These are phyloP conservation scores for Trichogramma dendrolimi DNA, from an alignment of 2,888 invertebrate species.

Conservation along the genomic window DNA sequence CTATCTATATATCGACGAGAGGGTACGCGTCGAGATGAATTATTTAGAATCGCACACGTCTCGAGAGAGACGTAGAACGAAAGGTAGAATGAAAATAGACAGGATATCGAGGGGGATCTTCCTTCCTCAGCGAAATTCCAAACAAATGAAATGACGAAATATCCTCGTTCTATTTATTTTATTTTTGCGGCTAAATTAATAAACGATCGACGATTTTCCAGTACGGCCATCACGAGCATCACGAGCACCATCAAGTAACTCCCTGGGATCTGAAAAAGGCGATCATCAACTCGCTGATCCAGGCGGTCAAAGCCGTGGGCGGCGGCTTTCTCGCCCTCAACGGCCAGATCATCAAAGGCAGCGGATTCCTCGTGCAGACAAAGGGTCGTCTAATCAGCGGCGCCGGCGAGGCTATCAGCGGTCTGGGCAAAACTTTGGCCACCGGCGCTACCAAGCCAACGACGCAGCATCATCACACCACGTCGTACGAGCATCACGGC, in stretches of 20 bases:
- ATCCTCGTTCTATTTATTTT: too few relatives aligned
- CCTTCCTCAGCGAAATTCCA: too few relatives aligned
- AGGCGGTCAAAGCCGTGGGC: constrained; percentile 83
- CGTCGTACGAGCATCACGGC: constrained; percentile 31
- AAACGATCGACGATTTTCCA: too few relatives aligned
- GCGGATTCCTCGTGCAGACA: constrained; percentile 65
- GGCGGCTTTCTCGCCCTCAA: constrained; percentile 84
- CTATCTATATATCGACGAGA: too few relatives aligned
- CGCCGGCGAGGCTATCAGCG: constrained; percentile 76
- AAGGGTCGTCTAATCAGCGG: constrained; percentile 67
- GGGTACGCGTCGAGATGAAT: too few relatives aligned
- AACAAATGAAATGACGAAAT: too few relatives aligned
- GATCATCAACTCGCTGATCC: constrained; percentile 75
- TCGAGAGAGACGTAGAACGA: too few relatives aligned
- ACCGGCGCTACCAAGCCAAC: constrained; percentile 62
- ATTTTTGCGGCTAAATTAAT: too few relatives aligned
- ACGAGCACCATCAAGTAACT: constrained; percentile 49
- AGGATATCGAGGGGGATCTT: too few relatives aligned
- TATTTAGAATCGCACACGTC: too few relatives aligned
- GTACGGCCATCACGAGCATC: too few relatives aligned
- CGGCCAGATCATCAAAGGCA: constrained; percentile 80
- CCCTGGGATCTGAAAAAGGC: constrained; percentile 78
- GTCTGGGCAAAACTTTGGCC: constrained; percentile 75
- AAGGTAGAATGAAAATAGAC: too few relatives aligned
- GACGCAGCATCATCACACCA: constrained; percentile 33